A percentile compares a stretch with the other conserved stretches of the same genome.
Evolutionary conservation across 2,797 vertebrate genomes (phyloP).

Genomic region (Florisuga fusca): DNA sequence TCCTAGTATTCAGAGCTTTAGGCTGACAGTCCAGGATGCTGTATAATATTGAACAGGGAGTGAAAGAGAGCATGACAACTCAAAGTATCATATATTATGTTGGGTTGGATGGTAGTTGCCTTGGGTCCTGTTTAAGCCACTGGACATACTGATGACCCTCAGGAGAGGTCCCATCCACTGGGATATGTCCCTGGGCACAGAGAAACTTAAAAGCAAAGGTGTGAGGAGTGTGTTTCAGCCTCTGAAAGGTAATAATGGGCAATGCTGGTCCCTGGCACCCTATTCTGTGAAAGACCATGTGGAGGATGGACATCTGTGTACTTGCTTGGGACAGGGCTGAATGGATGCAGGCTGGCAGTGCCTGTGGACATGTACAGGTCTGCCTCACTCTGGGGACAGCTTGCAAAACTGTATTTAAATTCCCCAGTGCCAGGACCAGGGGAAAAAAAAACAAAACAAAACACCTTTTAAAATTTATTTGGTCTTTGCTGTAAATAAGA

Average conservation of each 20-base stretch:
- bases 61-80: background rate
- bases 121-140: background rate
- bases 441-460: background rate
- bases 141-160: background rate
- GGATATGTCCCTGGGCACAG: background rate
- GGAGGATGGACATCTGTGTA: background rate
- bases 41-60: background rate
- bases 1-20: background rate
- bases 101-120: background rate
- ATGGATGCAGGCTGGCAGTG: background rate
- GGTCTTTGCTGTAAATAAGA: background rate
- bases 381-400: background rate
- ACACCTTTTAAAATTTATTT: background rate
- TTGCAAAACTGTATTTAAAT: background rate
- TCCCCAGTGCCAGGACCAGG: background rate
- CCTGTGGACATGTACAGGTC: background rate
- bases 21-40: background rate
- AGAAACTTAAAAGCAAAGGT: background rate
- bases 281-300: background rate
- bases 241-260: background rate
- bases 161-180: background rate
- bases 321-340: background rate
- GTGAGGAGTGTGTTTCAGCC: background rate
- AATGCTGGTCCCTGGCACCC: background rate
- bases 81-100: background rate